Base-by-base conservation (phyloP, 2,888 invertebrate genomes). In the Dendrolimus houi region DNA sequence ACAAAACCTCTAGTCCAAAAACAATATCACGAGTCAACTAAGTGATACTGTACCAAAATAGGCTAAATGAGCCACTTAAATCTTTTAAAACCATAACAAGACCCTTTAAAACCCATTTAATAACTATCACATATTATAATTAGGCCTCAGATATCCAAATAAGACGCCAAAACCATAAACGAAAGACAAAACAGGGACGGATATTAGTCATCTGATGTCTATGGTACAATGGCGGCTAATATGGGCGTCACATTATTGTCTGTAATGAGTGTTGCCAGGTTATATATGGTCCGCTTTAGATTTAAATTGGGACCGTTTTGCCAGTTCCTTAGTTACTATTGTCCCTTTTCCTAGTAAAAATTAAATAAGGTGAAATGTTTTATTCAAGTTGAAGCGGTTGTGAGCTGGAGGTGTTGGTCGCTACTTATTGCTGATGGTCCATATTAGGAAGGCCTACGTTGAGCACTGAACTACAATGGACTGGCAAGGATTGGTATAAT, bases 171-270 rank as follows among this genome's bases (percentile, higher is more conserved):
- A 47, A 56, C 68, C 71, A 62, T 72, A 67, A 61, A 65, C 54
- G 68, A 57, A 65, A 68, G 57, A 70, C 71, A 69, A 70, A 70
- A 69, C 60, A 65, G 60, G 67, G 62, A 70, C 73, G 75, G 76
- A 81, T 70, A 75, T 79, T 76, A 76, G 82, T 82, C 83, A 80
- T 74, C 73, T 77, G 78, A 67, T 57, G 59, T 59, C 61, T 59
- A 67, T 62, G 64, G 68, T 66, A 81, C 80, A 80, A 81, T 81
- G 70, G 70, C 57, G 62, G 64, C 65, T 66, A 73, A 70, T 72
- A 80, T 72, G 80, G 80, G 79, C 69, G 68, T 54, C 58, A 57
- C 59, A 10, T 9, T 47, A 47, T 47, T 47, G 47, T 47, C 12
- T 47, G 29, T 47, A 47, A 47, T 47, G 12, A 47, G 47, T 47